A percentile compares a stretch with the other conserved stretches of the same genome.
Conservation (phyloP, 2,113 vertebrate genomes). For the Anarrhichthys ocellatus region DNA sequence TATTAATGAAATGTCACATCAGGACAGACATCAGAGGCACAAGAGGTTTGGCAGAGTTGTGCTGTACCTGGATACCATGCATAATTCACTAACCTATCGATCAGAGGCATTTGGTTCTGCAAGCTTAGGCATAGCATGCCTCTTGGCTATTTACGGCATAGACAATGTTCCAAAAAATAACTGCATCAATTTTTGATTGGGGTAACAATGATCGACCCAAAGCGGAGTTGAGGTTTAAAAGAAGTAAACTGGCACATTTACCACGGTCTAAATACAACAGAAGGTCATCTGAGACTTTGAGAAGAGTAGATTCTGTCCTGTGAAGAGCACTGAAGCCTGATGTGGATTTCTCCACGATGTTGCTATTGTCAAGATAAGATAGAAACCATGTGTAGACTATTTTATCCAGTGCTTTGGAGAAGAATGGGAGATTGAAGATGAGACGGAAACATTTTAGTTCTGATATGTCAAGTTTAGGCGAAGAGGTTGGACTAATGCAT, state of each 20-base stretch:
- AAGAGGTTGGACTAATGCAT: too few relatives aligned
- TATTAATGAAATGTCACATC: constrained; percentile 47
- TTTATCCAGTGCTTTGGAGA: neutral
- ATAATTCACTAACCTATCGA: constrained; percentile 76
- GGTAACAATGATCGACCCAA: constrained; percentile 20
- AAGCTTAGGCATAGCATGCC: constrained; percentile 49
- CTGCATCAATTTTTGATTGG: constrained; percentile 72
- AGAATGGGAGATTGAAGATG: neutral
- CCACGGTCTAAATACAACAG: too few relatives aligned
- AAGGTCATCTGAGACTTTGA: too few relatives aligned
- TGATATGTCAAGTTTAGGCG: neutral
- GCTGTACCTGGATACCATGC: constrained; percentile 62
- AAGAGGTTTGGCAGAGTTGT: constrained; percentile 49
- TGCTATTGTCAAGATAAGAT: neutral
- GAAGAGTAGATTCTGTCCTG: neutral
- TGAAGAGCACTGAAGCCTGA: neutral
- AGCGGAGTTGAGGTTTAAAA: too few relatives aligned
- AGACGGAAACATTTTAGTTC: neutral
- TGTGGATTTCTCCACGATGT: neutral
- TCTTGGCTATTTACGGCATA: constrained; percentile 57
- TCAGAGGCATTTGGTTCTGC: constrained; percentile 69
- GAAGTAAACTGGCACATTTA: too few relatives aligned
- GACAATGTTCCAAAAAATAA: constrained; percentile 70
- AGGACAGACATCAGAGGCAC: constrained; percentile 40
- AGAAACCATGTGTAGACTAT: neutral